Conservation (phyloP, 2,797 vertebrate genomes). For the Pteronotus mesoamericanus region DNA sequence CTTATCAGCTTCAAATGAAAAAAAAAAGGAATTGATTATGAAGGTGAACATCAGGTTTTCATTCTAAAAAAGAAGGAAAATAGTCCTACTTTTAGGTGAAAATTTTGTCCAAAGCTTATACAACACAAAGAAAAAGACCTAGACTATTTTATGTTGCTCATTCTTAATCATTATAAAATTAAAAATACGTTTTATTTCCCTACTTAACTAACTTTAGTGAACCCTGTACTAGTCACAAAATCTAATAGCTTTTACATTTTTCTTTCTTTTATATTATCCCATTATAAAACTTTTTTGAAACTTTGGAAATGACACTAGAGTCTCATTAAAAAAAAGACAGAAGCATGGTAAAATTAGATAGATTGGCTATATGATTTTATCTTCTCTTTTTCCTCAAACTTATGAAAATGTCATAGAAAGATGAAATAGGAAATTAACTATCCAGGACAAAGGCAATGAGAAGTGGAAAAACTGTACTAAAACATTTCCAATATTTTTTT, state of each 20-base stretch:
- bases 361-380: neutral
- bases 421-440: neutral
- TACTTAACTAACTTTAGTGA: neutral
- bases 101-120: neutral
- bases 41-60: conserved; percentile 27
- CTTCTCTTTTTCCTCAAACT: neutral
- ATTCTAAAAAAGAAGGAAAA: conserved; percentile 10
- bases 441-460: neutral
- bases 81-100: neutral
- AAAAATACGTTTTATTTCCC: neutral
- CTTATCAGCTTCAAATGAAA: conserved; percentile 53
- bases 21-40: conserved; percentile 41
- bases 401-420: neutral
- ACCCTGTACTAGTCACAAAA: neutral
- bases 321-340: neutral
- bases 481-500: neutral
- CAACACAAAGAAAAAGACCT: neutral
- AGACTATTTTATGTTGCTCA: neutral
- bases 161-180: neutral
- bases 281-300: neutral
- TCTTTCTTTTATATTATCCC: neutral
- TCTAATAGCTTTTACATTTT: neutral
- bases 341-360: neutral
- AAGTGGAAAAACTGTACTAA: neutral
- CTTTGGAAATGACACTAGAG: neutral